Conservation (phyloP, 1,140 invertebrate species). For the Prorops nasuta region DNA sequence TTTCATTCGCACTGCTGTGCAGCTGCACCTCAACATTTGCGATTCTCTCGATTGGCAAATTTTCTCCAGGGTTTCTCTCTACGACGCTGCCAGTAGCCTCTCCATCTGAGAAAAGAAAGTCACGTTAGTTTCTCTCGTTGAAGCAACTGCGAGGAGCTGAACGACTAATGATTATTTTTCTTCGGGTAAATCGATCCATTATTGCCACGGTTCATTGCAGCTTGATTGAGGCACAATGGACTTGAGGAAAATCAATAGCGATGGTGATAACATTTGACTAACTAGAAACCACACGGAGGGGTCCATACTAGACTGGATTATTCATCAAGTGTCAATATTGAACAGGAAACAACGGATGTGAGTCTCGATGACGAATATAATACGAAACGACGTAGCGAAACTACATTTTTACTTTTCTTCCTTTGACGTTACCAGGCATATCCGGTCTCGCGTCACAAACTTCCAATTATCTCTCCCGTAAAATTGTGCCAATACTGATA, state of each 20-base stretch:
- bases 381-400: not conserved
- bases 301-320: constrained; percentile 18
- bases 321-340: constrained; percentile 35
- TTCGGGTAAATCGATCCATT: no score
- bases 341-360: constrained; percentile 35
- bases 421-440: not conserved
- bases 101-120: constrained; percentile 28
- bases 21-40: not conserved
- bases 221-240: no score
- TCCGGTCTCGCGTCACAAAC: not conserved
- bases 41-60: not conserved
- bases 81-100: constrained; percentile 36
- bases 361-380: constrained; percentile 23
- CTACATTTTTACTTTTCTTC: not conserved
- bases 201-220: not conserved
- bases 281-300: no score
- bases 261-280: no score
- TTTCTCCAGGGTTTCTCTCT: constrained; percentile 22
- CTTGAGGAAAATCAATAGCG: no score
- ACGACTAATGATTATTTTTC: no score
- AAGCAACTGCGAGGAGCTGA: no score
- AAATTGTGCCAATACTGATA: no score
- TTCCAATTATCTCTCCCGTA: no score
- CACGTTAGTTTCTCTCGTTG: no score
- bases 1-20: constrained; percentile 5